Conservation (phyloP, 1,140 invertebrate genomes). For the Apis mellifera region DNA sequence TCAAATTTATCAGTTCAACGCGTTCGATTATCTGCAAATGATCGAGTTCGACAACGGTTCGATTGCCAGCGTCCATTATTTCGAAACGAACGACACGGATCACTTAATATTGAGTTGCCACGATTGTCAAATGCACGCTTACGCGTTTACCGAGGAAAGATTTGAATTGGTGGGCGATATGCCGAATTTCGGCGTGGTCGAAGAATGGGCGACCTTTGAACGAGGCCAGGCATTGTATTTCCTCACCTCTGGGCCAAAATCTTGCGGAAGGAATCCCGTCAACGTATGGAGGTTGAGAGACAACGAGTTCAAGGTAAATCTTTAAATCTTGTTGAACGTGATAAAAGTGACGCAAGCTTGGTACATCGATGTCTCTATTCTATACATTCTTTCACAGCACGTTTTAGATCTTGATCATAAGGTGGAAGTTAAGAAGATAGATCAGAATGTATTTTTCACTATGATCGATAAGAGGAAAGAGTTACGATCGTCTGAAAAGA, state of each 20-base stretch:
- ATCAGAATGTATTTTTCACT: constrained; percentile 54
- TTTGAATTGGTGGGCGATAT: constrained; percentile 58
- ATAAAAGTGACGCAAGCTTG: background rate
- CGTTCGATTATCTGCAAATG: constrained; percentile 76
- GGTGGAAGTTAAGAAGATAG: constrained; percentile 49
- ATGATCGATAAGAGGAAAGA: constrained; percentile 19
- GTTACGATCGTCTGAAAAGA: background rate
- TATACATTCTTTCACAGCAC: constrained; percentile 54
- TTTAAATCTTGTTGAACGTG: background rate
- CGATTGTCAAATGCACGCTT: constrained; percentile 61
- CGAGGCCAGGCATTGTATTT: constrained; percentile 71
- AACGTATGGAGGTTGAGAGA: constrained; percentile 78
- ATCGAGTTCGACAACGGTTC: constrained; percentile 63
- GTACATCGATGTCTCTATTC: constrained; percentile 1
- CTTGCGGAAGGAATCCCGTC: constrained; percentile 59
- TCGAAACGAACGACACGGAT: constrained; percentile 66
- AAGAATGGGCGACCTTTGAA: constrained; percentile 71
- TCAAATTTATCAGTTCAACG: constrained; percentile 79
- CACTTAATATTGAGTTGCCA: constrained; percentile 77
- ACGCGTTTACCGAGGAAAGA: constrained; percentile 51
- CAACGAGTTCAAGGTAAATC: constrained; percentile 63
- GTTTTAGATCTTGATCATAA: constrained; percentile 63
- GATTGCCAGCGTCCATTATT: constrained; percentile 73
- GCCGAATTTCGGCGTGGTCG: constrained; percentile 66
- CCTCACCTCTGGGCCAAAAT: constrained; percentile 64